Evolutionary conservation across 2,113 vertebrate species (phyloP).

Genomic region (Cairina moschata): DNA sequence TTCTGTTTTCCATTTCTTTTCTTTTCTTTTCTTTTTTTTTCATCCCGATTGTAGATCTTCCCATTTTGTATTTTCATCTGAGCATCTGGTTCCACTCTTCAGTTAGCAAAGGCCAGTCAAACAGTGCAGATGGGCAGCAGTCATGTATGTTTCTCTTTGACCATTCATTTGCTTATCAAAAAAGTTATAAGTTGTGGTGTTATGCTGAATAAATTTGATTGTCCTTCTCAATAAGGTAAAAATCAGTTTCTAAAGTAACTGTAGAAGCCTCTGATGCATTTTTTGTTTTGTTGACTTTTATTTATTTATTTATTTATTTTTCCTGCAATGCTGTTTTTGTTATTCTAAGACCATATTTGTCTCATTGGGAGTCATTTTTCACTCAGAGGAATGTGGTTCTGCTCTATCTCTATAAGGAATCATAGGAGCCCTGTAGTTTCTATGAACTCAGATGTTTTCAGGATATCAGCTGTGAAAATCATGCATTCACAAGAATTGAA

Average conservation of each 20-base stretch:
- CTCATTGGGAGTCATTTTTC: slow-evolving; percentile 22
- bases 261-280: background rate
- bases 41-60: background rate
- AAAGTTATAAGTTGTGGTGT: background rate
- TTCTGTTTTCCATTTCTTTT: background rate
- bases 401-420: slow-evolving; percentile 23
- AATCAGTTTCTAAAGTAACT: background rate
- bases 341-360: background rate
- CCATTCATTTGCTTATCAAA: background rate
- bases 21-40: background rate
- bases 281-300: background rate
- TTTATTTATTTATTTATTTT: background rate
- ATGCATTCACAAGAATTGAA: background rate
- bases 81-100: background rate
- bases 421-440: slow-evolving; percentile 37
- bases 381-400: slow-evolving; percentile 16
- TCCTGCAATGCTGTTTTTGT: background rate
- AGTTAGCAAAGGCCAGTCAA: background rate
- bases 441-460: slow-evolving; percentile 33
- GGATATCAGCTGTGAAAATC: slow-evolving; percentile 20
- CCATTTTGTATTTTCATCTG: background rate
- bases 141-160: background rate
- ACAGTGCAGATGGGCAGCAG: background rate
- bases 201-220: background rate
- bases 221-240: background rate